These are phyloP conservation scores for Pelochelys cantorii DNA, from an alignment of 2,797 vertebrate genomes.

Conservation along the genomic window DNA sequence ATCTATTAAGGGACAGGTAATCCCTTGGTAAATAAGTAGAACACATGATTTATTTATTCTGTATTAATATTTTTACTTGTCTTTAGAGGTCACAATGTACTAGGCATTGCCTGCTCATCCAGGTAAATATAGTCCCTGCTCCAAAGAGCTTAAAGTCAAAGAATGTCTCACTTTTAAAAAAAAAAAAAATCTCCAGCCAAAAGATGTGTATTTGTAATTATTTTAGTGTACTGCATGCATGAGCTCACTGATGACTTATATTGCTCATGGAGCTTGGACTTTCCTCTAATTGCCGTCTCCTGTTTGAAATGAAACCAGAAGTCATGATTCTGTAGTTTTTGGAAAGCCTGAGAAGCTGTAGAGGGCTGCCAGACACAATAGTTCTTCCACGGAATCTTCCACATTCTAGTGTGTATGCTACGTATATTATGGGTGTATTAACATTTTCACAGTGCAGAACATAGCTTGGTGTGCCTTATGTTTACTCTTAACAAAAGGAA, in stretches of 20 bases:
- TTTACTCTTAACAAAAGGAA: not conserved
- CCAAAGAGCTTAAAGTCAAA: not conserved
- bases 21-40: not conserved
- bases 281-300: not conserved
- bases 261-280: accelerated
- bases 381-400: not conserved
- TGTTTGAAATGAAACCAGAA: not conserved
- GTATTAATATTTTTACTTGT: not conserved
- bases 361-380: not conserved
- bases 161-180: not conserved
- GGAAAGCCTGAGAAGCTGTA: not conserved
- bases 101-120: not conserved
- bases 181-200: not conserved
- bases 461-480: not conserved
- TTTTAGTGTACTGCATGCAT: not conserved
- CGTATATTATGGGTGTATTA: not conserved
- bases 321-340: not conserved
- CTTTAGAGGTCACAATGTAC: not conserved
- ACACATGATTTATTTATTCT: not conserved
- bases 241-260: not conserved
- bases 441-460: not conserved
- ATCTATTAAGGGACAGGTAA: not conserved
- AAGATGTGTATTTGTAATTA: not conserved
- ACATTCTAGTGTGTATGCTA: not conserved
- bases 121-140: not conserved